Conservation (phyloP, 2,113 vertebrate species). For the Apodemus speciosus region DNA sequence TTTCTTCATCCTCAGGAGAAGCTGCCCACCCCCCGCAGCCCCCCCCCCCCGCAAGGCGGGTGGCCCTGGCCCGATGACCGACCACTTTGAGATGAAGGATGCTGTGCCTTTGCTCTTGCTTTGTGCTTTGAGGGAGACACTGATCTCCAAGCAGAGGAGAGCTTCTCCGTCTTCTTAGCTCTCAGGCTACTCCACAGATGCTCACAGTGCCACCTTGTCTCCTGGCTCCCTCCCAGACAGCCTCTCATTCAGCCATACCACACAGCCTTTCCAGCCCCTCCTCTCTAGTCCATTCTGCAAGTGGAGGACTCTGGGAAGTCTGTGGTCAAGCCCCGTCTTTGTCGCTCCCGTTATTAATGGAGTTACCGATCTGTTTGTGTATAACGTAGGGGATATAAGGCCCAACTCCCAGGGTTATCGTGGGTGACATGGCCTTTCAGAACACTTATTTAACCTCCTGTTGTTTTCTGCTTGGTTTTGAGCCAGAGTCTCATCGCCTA, state of each 20-base stretch:
- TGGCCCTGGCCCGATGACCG: not conserved
- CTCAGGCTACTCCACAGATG: too few species aligned
- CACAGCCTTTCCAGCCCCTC: not conserved
- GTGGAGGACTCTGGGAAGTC: not conserved
- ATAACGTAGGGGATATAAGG: not conserved
- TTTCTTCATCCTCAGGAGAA: constrained; percentile 14
- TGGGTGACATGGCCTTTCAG: not conserved
- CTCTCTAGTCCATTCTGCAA: too few species aligned
- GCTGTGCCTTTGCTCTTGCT: not conserved
- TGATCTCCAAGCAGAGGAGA: not conserved
- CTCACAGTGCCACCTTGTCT: not conserved
- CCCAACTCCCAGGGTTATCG: not conserved
- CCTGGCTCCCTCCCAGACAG: not conserved
- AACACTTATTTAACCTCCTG: not conserved
- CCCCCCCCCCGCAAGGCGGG: not conserved
- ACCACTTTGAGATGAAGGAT: not conserved
- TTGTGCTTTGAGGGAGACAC: not conserved
- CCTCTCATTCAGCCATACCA: not conserved
- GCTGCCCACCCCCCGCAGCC: too few species aligned
- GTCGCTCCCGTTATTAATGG: not conserved
- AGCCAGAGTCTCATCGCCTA: not conserved
- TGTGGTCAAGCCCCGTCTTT: not conserved
- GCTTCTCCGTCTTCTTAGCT: not conserved
- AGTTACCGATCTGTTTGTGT: not conserved
- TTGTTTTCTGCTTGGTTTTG: not conserved